Conservation (phyloP, 2,888 invertebrate genomes). For the Phortica magna region DNA sequence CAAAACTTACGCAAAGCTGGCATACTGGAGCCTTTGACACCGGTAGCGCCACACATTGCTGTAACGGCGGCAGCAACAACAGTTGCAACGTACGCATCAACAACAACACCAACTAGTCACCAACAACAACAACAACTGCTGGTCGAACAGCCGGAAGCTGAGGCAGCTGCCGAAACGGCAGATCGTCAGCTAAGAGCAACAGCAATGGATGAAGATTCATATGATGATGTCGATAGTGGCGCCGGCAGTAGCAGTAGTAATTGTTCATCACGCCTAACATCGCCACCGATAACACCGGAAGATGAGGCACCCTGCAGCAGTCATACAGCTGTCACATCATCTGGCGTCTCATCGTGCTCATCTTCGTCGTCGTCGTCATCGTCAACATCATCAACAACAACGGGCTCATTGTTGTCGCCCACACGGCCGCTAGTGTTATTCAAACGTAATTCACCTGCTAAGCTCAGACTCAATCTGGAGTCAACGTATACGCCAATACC, state of each 20-base stretch:
- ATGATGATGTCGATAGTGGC: slow-evolving; percentile 65
- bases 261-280: slow-evolving; percentile 72
- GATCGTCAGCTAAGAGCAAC: slow-evolving; percentile 14
- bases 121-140: slow-evolving; percentile 64
- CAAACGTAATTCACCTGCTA: slow-evolving; percentile 73
- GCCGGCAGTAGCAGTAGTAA: slow-evolving; percentile 64
- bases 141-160: slow-evolving; percentile 59
- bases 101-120: slow-evolving; percentile 21
- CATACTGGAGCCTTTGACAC: slow-evolving; percentile 67
- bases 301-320: slow-evolving; percentile 63
- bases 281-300: slow-evolving; percentile 72
- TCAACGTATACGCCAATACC: slow-evolving; percentile 69
- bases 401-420: slow-evolving; percentile 53
- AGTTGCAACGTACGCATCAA: slow-evolving; percentile 43
- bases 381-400: slow-evolving; percentile 29
- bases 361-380: slow-evolving; percentile 32
- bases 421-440: slow-evolving; percentile 63
- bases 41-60: slow-evolving; percentile 48
- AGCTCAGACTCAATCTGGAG: slow-evolving; percentile 71
- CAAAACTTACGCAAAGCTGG: slow-evolving; percentile 81
- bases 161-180: slow-evolving; percentile 35
- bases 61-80: slow-evolving; percentile 30
- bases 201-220: slow-evolving; percentile 65
- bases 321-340: slow-evolving; percentile 39
- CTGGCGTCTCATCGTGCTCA: slow-evolving; percentile 50